Conservation (phyloP, 2,888 invertebrate species). For the Scrobipalpa atriplicella region DNA sequence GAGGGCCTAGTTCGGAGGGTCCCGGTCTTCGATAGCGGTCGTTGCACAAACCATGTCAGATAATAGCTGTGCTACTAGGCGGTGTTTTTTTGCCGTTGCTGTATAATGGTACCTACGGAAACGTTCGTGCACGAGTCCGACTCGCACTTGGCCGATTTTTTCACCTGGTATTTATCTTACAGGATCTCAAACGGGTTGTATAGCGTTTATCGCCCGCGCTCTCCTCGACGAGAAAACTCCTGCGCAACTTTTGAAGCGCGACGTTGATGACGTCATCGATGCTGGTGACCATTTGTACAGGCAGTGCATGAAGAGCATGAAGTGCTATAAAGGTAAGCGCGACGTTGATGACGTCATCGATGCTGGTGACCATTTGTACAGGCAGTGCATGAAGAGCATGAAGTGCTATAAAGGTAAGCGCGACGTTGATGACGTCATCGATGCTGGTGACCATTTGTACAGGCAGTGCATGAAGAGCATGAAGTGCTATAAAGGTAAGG, state of each 20-base stretch:
- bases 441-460: conserved; percentile 64
- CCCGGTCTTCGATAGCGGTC: no score
- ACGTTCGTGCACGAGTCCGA: no score
- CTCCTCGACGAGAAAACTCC: conserved; percentile 66
- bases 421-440: conserved; percentile 68
- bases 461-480: conserved; percentile 59
- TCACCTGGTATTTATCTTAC: background rate
- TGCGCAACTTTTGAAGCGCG: conserved; percentile 46
- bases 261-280: conserved; percentile 67
- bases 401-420: no score
- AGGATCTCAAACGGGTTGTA: conserved; percentile 74
- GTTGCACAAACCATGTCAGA: no score
- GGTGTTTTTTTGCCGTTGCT: no score
- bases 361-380: no score
- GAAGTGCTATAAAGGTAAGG: conserved; percentile 73
- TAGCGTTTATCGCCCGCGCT: conserved; percentile 64
- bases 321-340: conserved; percentile 76
- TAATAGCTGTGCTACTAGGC: no score
- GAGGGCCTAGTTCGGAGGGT: no score
- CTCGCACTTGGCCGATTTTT: background rate
- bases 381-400: no score
- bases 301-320: conserved; percentile 60
- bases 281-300: conserved; percentile 65
- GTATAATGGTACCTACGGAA: no score
- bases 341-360: no score